Evolutionary conservation across 2,888 invertebrate species (phyloP).

Genomic region (Cremastobaeus sp.): DNA sequence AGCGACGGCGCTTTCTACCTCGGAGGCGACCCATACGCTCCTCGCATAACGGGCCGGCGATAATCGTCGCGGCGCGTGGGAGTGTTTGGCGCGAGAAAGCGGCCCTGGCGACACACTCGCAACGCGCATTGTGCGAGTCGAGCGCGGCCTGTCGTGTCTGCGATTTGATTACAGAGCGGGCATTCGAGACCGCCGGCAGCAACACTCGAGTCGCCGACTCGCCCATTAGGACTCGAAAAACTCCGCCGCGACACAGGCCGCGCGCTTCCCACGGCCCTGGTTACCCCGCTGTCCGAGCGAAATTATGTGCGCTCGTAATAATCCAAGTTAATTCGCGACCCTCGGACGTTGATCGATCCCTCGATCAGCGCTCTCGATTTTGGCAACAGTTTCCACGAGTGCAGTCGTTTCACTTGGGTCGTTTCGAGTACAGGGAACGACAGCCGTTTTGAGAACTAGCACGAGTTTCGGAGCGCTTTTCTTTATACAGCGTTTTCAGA

Average conservation of each 20-base stretch:
- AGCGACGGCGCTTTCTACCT: constrained; percentile 32
- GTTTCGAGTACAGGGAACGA: too few species aligned
- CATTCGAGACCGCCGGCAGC: constrained; percentile 39
- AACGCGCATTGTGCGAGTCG: constrained; percentile 20
- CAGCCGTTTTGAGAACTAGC: too few species aligned
- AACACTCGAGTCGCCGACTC: not conserved
- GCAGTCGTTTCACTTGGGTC: too few species aligned
- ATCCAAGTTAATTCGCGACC: too few species aligned
- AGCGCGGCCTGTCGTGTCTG: constrained; percentile 10
- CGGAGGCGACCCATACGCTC: constrained; percentile 28
- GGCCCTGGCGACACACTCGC: constrained; percentile 22
- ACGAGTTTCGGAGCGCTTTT: too few species aligned
- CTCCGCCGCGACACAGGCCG: constrained; percentile 32
- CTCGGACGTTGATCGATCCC: constrained; percentile 15
- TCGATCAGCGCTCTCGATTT: too few species aligned
- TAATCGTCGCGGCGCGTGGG: constrained; percentile 32
- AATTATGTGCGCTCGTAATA: constrained; percentile 17
- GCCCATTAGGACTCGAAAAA: constrained; percentile 21
- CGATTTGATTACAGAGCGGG: constrained; percentile 24
- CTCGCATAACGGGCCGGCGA: constrained; percentile 33
- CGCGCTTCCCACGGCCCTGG: constrained; percentile 41
- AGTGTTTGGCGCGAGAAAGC: constrained; percentile 40
- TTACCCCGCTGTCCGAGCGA: constrained; percentile 13
- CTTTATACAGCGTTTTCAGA: too few species aligned
- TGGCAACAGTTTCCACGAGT: too few species aligned